These are phyloP conservation scores for Bovichtus diacanthus DNA, from an alignment of 2,797 vertebrate genomes.

Conservation along the genomic window DNA sequence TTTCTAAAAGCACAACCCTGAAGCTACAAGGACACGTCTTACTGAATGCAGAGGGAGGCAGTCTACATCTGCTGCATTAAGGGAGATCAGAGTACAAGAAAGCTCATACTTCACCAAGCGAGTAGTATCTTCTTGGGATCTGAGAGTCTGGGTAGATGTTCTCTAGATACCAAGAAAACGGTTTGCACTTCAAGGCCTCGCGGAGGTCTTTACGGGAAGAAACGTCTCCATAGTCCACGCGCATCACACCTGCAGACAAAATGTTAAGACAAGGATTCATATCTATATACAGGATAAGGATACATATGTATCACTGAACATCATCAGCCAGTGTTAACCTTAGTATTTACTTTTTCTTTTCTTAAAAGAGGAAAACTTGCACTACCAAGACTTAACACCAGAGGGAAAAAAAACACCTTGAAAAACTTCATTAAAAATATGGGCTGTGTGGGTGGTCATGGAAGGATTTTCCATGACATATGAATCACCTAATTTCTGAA, in stretches of 20 bases:
- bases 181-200: slow-evolving; percentile 92
- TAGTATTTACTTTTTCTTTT: not conserved
- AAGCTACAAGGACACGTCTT: slow-evolving; percentile 50
- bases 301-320: not conserved
- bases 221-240: slow-evolving; percentile 96
- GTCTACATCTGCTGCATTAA: slow-evolving; percentile 26
- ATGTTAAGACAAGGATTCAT: slow-evolving; percentile 23
- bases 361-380: no score
- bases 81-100: slow-evolving; percentile 67
- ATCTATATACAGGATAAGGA: no score
- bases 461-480: slow-evolving; percentile 18
- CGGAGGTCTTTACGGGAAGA: slow-evolving; percentile 92
- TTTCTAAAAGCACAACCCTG: slow-evolving; percentile 28
- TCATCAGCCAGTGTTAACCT: slow-evolving; percentile 1
- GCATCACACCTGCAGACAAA: slow-evolving; percentile 90
- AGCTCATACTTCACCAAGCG: slow-evolving; percentile 96
- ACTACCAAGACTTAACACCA: slow-evolving; percentile 71
- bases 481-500: slow-evolving; percentile 4
- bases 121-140: slow-evolving; percentile 97
- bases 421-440: slow-evolving; percentile 27
- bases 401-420: slow-evolving; percentile 54
- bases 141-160: slow-evolving; percentile 98
- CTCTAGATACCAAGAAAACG: slow-evolving; percentile 99
- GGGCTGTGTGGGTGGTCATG: slow-evolving; percentile 16
- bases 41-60: slow-evolving; percentile 28